A percentile compares a stretch with the other conserved stretches of the same genome.
Evolutionary conservation across 1,140 invertebrate species (phyloP).

Genomic region (honey bee (Apis mellifera)): DNA sequence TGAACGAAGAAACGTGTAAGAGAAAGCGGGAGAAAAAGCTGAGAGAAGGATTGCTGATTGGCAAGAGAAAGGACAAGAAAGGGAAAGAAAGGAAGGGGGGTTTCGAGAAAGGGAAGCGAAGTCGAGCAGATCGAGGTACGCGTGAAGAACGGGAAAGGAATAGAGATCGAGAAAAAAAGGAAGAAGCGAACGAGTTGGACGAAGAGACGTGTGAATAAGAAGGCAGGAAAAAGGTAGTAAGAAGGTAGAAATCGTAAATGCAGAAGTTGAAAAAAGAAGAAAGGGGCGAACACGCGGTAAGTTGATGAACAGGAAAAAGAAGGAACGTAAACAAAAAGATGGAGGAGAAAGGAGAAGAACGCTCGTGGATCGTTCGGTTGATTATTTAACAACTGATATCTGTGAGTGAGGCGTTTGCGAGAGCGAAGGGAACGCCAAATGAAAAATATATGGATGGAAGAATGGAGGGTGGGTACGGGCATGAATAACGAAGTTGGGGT

Average conservation of each 20-base stretch:
- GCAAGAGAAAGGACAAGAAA: neutral
- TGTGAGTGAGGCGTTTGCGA: slow-evolving; percentile 23
- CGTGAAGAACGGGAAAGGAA: neutral
- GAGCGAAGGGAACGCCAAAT: slow-evolving; percentile 43
- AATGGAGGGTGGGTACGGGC: slow-evolving; percentile 9
- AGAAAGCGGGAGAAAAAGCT: too few relatives aligned
- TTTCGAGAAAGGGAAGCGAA: neutral
- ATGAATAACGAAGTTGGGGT: slow-evolving; percentile 39
- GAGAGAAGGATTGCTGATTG: neutral
- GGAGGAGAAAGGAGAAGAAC: slow-evolving; percentile 11
- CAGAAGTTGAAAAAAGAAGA: neutral
- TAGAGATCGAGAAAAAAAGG: neutral
- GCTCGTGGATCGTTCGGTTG: slow-evolving; percentile 35
- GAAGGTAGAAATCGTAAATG: neutral
- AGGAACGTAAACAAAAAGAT: neutral
- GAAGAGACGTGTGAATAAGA: neutral
- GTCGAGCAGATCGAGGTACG: neutral
- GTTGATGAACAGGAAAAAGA: neutral
- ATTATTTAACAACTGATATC: slow-evolving; percentile 55
- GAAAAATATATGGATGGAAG: slow-evolving; percentile 56
- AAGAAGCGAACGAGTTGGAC: neutral
- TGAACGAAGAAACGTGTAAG: too few relatives aligned
- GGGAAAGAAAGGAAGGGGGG: too few relatives aligned
- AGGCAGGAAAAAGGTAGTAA: neutral
- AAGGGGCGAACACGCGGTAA: too few relatives aligned